These are phyloP conservation scores for Aldabrachelys gigantea DNA, from an alignment of 2,113 vertebrate genomes.

Conservation along the genomic window DNA sequence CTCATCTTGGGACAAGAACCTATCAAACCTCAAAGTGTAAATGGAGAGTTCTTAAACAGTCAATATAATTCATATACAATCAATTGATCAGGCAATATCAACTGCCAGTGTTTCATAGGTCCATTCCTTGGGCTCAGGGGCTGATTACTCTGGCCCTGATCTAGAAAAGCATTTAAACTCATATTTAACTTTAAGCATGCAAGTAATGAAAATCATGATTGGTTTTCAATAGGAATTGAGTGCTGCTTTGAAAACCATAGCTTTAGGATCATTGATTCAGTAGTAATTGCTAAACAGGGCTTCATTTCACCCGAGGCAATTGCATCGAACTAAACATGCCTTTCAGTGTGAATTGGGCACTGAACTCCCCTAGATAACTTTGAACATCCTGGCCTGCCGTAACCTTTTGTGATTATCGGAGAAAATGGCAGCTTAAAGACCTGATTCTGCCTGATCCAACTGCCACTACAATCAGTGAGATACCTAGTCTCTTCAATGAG, in stretches of 20 bases:
- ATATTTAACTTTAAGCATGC: neutral
- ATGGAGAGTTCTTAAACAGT: neutral
- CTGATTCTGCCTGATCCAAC: neutral
- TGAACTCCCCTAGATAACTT: neutral
- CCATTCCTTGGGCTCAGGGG: neutral
- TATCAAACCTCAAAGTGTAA: neutral
- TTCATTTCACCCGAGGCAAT: neutral
- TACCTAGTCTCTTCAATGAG: neutral
- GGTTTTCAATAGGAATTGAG: neutral
- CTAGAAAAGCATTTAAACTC: neutral
- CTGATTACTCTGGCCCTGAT: neutral
- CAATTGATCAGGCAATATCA: neutral
- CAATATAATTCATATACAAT: neutral
- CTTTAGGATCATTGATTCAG: neutral
- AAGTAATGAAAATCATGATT: neutral
- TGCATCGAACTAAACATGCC: neutral
- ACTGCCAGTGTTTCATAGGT: neutral
- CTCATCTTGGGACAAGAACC: neutral
- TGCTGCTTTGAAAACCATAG: neutral
- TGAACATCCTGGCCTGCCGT: neutral
- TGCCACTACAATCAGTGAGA: neutral
- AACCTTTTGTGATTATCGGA: too few species aligned
- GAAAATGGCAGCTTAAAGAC: too few species aligned
- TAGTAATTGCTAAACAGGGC: neutral
- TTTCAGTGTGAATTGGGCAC: neutral